These are phyloP conservation scores for Caenorhabditis japonica DNA, from an alignment of 2,888 invertebrate species.

Conservation along the genomic window DNA sequence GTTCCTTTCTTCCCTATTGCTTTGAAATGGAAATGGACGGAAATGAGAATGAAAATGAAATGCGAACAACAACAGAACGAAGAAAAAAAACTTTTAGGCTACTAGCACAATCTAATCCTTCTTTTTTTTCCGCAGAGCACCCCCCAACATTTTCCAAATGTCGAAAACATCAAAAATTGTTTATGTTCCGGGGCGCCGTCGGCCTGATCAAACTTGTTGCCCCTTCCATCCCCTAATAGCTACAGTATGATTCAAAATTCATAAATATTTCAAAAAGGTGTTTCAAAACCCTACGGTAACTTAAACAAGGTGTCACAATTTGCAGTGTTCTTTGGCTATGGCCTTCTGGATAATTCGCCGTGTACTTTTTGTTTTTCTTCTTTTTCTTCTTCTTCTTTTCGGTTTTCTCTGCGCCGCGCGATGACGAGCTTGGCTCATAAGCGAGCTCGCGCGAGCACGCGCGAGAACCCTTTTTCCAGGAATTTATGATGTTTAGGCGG, in stretches of 20 bases:
- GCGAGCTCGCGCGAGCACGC: neutral
- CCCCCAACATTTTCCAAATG: constrained; percentile 23
- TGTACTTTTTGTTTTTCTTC: constrained; percentile 48
- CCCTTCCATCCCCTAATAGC: neutral
- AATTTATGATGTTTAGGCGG: constrained; percentile 28
- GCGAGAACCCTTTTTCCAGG: constrained; percentile 20
- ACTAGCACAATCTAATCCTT: constrained; percentile 50
- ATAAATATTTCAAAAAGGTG: too few relatives aligned
- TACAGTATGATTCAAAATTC: constrained; percentile 24
- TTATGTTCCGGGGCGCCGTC: constrained; percentile 38
- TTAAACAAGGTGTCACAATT: constrained; percentile 34
- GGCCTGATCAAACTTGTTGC: constrained; percentile 41
- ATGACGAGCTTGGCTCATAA: constrained; percentile 40
- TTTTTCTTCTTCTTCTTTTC: constrained; percentile 31
- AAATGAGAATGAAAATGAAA: too few relatives aligned
- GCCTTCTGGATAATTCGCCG: constrained; percentile 49
- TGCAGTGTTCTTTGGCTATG: constrained; percentile 39
- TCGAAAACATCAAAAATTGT: constrained; percentile 51
- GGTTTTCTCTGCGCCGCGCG: constrained; percentile 23
- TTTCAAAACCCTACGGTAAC: constrained; percentile 2
- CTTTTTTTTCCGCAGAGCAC: constrained; percentile 41
- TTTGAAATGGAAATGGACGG: too few relatives aligned
- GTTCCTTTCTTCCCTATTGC: too few relatives aligned
- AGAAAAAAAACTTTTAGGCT: constrained; percentile 12
- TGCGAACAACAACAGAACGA: constrained; percentile 25